phyloP scores from a whole-genome alignment of 2,797 vertebrate genomes.

The Hippopotamyrus pictus region DNA sequence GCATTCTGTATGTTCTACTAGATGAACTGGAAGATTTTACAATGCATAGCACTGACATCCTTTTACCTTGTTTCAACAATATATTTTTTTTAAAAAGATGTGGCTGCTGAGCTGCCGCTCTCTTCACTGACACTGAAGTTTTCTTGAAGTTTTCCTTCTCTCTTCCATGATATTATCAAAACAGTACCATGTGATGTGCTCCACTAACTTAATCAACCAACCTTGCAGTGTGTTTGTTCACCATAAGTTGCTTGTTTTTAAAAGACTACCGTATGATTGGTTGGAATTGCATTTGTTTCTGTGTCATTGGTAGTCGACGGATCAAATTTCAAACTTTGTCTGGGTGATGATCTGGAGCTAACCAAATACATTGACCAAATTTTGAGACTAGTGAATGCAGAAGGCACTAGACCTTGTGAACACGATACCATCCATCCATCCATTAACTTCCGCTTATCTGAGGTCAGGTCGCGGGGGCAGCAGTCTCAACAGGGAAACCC shows the following conservation, averaged over 20 bases:
- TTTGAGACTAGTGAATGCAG: no score
- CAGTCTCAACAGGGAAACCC: no score
- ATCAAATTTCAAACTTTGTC: no score
- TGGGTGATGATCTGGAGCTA: no score
- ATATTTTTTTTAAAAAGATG: not conserved
- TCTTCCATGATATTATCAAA: not conserved
- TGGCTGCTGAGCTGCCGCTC: not conserved
- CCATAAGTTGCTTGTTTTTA: not conserved
- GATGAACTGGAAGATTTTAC: not conserved
- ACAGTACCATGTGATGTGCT: not conserved
- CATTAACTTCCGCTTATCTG: no score
- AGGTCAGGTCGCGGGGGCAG: no score
- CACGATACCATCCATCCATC: no score
- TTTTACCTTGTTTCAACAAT: not conserved
- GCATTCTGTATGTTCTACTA: not conserved
- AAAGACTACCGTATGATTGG: not conserved
- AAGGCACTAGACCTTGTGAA: no score
- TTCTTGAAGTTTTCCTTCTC: no score
- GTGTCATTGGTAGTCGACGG: no score
- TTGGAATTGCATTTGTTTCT: not conserved
- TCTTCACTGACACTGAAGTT: not conserved
- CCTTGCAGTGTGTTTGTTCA: not conserved
- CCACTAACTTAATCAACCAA: not conserved
- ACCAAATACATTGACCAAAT: no score
- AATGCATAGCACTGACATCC: not conserved